These are phyloP conservation scores for Nerophis ophidion DNA, from an alignment of 2,113 vertebrate genomes.

Conservation along the genomic window DNA sequence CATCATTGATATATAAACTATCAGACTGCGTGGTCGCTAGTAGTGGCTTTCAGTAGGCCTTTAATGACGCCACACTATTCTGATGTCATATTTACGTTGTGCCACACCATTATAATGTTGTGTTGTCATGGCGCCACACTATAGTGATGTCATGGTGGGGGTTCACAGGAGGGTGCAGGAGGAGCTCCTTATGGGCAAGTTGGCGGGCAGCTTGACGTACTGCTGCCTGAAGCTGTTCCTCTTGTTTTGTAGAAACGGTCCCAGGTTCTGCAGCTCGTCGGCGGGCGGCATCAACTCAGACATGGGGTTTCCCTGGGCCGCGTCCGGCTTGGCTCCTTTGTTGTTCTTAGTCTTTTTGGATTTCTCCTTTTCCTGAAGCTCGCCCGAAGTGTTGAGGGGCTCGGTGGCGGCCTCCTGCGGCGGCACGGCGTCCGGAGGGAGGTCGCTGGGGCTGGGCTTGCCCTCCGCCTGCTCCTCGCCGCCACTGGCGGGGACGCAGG, in stretches of 20 bases:
- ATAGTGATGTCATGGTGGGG: too few species aligned
- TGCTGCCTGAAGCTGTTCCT: constrained; percentile 64
- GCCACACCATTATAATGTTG: too few species aligned
- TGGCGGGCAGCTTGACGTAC: constrained; percentile 57
- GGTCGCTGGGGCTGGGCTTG: constrained; percentile 49
- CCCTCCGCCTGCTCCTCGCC: constrained; percentile 57
- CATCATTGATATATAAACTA: too few species aligned
- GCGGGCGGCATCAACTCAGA: constrained; percentile 29
- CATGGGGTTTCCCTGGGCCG: constrained; percentile 19
- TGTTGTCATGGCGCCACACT: too few species aligned
- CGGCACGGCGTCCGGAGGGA: constrained; percentile 47
- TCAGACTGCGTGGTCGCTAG: too few species aligned
- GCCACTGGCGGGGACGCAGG: constrained; percentile 51
- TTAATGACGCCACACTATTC: too few species aligned
- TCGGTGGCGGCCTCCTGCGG: constrained; percentile 49
- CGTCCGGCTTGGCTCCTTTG: constrained; percentile 52
- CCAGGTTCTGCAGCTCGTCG: constrained; percentile 45
- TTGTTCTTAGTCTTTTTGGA: constrained; percentile 65
- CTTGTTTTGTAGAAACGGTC: constrained; percentile 49
- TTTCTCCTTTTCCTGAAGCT: constrained; percentile 57
- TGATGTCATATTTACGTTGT: too few species aligned
- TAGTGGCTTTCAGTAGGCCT: too few species aligned
- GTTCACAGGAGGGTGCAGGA: constrained; percentile 63
- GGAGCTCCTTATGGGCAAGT: constrained; percentile 62
- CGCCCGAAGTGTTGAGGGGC: constrained; percentile 8